Conservation (phyloP, 2,797 vertebrate species). For the Calcarius lapponicus region DNA sequence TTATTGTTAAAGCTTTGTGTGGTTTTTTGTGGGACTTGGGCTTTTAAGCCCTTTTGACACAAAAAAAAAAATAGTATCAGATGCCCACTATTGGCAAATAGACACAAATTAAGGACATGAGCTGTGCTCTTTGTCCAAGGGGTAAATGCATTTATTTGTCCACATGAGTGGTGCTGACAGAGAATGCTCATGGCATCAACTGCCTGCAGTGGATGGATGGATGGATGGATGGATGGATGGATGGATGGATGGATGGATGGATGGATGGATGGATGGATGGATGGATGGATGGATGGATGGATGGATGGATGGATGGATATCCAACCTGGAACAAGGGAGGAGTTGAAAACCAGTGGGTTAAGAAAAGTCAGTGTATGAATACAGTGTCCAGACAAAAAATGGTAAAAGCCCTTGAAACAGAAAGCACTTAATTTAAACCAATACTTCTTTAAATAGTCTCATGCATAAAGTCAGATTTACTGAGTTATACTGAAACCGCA, state of each 20-base stretch:
- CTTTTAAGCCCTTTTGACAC: not conserved
- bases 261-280: too few relatives aligned
- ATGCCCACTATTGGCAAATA: not conserved
- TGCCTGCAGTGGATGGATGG: not conserved
- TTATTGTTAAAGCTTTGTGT: not conserved
- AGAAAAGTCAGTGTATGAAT: not conserved
- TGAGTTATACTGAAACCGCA: not conserved
- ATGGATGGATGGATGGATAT: not conserved
- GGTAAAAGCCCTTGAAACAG: not conserved
- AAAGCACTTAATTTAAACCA: not conserved
- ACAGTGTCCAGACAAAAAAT: not conserved
- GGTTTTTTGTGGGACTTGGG: not conserved
- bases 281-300: too few relatives aligned
- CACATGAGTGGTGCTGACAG: accelerated
- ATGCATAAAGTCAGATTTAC: not conserved
- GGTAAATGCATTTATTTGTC: not conserved
- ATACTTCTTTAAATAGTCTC: not conserved
- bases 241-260: too few relatives aligned
- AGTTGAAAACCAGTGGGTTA: accelerated
- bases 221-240: too few relatives aligned
- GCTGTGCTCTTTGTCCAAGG: not conserved
- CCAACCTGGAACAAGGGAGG: not conserved
- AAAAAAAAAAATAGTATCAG: not conserved
- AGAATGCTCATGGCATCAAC: not conserved
- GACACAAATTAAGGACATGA: accelerated